Percentiles rank a stretch among this genome's conserved stretches.
Conservation (phyloP, 2,797 vertebrate species). For the Ctenosaura bakeri region DNA sequence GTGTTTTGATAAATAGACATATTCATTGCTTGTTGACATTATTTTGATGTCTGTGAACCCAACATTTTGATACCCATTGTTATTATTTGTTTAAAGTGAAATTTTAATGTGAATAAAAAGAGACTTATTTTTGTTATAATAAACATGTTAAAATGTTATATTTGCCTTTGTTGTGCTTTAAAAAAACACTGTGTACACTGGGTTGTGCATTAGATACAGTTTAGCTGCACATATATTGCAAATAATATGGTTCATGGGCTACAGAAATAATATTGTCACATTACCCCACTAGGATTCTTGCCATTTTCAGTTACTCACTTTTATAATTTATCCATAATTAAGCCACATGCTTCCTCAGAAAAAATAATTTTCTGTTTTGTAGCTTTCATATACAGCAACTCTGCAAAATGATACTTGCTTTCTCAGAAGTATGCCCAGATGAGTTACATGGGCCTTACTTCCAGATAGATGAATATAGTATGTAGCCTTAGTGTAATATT, state of each 20-base stretch:
- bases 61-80: constrained; percentile 1
- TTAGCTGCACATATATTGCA: background rate
- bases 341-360: background rate
- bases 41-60: constrained; percentile 1
- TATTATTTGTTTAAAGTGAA: constrained; percentile 41
- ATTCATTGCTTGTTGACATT: background rate
- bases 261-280: background rate
- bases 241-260: background rate
- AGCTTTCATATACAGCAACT: background rate
- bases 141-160: constrained; percentile 56
- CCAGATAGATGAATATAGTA: background rate
- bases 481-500: background rate
- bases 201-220: background rate
- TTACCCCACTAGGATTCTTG: background rate
- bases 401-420: background rate
- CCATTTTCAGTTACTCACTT: background rate
- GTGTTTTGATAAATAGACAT: background rate
- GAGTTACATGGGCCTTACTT: background rate
- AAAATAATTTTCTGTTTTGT: background rate
- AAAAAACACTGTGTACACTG: background rate
- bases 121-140: constrained; percentile 66
- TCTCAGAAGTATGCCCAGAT: background rate
- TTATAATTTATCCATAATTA: background rate
- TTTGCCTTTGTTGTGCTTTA: background rate
- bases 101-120: constrained; percentile 52